phyloP scores from a whole-genome alignment of 2,113 vertebrate species.

The Corvus cornix region DNA sequence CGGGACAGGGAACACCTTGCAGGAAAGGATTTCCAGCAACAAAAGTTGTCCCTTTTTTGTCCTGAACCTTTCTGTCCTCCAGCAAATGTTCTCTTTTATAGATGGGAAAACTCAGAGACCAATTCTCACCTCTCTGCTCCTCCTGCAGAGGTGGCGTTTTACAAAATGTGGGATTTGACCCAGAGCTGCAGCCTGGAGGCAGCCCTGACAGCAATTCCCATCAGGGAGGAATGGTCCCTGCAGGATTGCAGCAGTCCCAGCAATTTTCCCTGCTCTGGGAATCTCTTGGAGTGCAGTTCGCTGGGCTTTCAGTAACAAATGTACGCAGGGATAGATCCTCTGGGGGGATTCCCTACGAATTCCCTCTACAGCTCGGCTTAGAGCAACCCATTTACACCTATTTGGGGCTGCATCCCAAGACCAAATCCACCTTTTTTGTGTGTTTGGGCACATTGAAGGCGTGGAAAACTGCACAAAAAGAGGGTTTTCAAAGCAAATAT shows the following conservation, averaged over 20 bases:
- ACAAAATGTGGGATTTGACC: accelerated
- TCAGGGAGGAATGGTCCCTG: neutral
- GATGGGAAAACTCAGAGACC: neutral
- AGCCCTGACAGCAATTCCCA: neutral
- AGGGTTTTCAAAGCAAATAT: neutral
- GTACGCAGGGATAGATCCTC: neutral
- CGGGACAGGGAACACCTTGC: neutral
- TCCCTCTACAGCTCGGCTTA: neutral
- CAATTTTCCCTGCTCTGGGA: neutral
- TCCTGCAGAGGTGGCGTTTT: neutral
- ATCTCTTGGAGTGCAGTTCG: neutral
- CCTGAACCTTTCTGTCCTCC: neutral
- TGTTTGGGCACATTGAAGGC: too few relatives aligned
- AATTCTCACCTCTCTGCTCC: neutral
- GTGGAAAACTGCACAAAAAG: too few relatives aligned
- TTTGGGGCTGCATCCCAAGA: too few relatives aligned
- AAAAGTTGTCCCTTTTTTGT: neutral
- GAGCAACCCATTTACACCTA: neutral
- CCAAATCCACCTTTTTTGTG: too few relatives aligned
- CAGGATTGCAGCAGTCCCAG: neutral
- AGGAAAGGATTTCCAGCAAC: neutral
- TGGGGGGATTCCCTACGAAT: neutral
- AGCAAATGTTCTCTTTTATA: neutral
- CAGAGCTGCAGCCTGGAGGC: neutral
- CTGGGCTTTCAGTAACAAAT: neutral